phyloP scores from a whole-genome alignment of 2,113 vertebrate species.

The Engystomops pustulosus region DNA sequence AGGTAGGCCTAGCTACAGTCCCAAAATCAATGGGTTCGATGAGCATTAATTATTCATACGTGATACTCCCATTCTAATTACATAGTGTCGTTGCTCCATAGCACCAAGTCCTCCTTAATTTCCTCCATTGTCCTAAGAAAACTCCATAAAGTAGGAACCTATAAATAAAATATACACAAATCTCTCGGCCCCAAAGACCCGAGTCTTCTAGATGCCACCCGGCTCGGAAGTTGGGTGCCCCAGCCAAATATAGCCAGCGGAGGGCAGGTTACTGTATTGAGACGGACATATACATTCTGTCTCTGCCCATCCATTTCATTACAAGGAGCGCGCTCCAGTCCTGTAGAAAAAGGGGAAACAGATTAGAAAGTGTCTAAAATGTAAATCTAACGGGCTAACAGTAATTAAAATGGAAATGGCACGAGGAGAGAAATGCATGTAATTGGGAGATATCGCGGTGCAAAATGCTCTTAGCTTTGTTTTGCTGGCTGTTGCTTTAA shows the following conservation, averaged over 20 bases:
- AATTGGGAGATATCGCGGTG: constrained; percentile 92
- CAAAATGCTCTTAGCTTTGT: constrained; percentile 91
- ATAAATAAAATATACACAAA: no score
- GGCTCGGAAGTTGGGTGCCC: background rate
- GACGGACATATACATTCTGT: background rate
- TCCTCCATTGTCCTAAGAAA: no score
- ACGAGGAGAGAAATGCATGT: constrained; percentile 91
- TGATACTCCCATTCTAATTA: no score
- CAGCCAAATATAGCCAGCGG: constrained; percentile 8
- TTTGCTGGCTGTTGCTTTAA: constrained; percentile 86
- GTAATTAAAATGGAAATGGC: constrained; percentile 98
- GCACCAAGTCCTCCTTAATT: no score
- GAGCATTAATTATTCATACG: no score
- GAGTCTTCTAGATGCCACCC: background rate
- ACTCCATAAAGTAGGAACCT: no score
- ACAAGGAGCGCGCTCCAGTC: constrained; percentile 41
- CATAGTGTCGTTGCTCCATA: no score
- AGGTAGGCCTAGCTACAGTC: no score
- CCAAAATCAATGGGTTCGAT: no score
- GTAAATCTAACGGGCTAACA: constrained; percentile 92
- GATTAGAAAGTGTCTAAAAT: constrained; percentile 87
- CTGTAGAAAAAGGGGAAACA: constrained; percentile 78
- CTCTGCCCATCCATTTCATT: constrained; percentile 37
- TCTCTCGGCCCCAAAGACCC: no score
- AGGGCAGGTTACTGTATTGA: background rate